phyloP scores from a whole-genome alignment of 1,140 invertebrate genomes.

The Pectinophora gossypiella region DNA sequence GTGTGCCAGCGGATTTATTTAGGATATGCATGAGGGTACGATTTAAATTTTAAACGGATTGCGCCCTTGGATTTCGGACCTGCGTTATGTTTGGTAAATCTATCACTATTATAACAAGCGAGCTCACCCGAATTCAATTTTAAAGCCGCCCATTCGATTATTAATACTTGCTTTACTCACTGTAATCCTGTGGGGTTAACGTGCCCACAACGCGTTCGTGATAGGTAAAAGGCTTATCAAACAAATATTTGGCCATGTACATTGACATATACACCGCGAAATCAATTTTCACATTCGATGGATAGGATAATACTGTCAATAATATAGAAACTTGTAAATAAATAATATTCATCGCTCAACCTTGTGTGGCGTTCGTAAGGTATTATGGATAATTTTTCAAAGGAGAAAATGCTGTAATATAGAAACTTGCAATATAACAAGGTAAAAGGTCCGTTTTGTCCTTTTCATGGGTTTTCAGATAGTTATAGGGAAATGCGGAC shows the following conservation, averaged over 20 bases:
- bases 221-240: slow-evolving; percentile 33
- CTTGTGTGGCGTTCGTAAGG: too few species aligned
- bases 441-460: neutral
- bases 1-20: slow-evolving; percentile 67
- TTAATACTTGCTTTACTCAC: slow-evolving; percentile 47
- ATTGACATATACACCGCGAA: too few species aligned
- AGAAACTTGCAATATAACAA: slow-evolving; percentile 2
- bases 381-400: too few species aligned
- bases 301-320: too few species aligned
- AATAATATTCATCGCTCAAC: too few species aligned
- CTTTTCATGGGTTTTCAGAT: neutral
- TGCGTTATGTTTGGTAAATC: slow-evolving; percentile 64
- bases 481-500: too few species aligned
- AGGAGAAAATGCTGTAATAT: too few species aligned
- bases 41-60: slow-evolving; percentile 75
- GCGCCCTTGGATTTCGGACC: slow-evolving; percentile 63
- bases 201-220: slow-evolving; percentile 19
- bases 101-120: slow-evolving; percentile 53
- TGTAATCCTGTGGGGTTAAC: slow-evolving; percentile 29
- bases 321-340: too few species aligned
- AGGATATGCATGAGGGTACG: slow-evolving; percentile 73
- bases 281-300: too few species aligned
- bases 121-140: slow-evolving; percentile 56
- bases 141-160: slow-evolving; percentile 43
- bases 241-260: slow-evolving; percentile 25